Conservation (phyloP, 2,888 invertebrate genomes). For the Drosophila atroscutellata region DNA sequence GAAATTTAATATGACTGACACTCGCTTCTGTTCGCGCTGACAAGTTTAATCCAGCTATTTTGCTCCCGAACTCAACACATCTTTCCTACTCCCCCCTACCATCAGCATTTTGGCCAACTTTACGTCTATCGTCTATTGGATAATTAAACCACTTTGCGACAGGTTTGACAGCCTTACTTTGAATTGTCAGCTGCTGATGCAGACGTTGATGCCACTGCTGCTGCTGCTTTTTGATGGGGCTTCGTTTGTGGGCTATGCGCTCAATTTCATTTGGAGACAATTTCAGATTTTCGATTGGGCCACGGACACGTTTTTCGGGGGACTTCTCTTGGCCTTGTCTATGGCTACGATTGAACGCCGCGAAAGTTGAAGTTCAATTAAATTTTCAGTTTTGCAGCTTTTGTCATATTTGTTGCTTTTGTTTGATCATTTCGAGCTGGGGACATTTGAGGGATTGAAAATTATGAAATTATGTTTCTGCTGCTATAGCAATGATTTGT, state of each 20-base stretch:
- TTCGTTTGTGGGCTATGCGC: slow-evolving; percentile 40
- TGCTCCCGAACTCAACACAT: neutral
- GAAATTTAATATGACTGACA: slow-evolving; percentile 74
- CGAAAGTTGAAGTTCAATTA: slow-evolving; percentile 74
- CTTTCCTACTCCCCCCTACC: neutral
- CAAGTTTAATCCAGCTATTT: slow-evolving; percentile 58
- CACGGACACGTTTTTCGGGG: slow-evolving; percentile 37
- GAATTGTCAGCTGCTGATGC: slow-evolving; percentile 57
- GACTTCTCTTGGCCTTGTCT: slow-evolving; percentile 28
- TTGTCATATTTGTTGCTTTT: slow-evolving; percentile 31
- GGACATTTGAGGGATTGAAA: slow-evolving; percentile 52
- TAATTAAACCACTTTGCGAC: slow-evolving; percentile 80
- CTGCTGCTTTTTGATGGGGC: neutral
- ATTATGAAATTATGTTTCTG: slow-evolving; percentile 60
- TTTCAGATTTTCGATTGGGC: slow-evolving; percentile 53
- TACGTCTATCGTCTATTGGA: slow-evolving; percentile 76
- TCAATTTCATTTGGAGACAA: slow-evolving; percentile 58
- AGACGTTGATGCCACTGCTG: slow-evolving; percentile 37
- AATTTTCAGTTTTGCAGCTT: slow-evolving; percentile 55
- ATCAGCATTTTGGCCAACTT: slow-evolving; percentile 1
- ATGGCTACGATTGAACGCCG: slow-evolving; percentile 18
- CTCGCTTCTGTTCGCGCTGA: slow-evolving; percentile 52
- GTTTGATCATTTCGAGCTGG: slow-evolving; percentile 21
- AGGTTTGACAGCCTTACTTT: slow-evolving; percentile 78
- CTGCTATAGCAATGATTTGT: slow-evolving; percentile 15